Percentiles rank a stretch among this genome's conserved stretches.
Conservation (phyloP, 2,113 vertebrate species). For the Tupaia chinensis region DNA sequence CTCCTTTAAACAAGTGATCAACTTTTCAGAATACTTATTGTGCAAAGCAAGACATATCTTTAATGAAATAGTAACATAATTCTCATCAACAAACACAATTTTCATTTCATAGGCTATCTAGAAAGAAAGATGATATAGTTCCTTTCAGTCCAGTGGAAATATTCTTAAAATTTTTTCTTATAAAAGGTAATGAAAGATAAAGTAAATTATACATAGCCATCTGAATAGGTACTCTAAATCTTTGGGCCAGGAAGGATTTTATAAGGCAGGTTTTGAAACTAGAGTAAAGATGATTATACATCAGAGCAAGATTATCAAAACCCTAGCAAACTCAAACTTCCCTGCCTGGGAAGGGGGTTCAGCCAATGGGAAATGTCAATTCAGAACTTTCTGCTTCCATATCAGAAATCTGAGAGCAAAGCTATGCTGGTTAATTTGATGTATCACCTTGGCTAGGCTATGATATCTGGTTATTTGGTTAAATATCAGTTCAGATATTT, state of each 20-base stretch:
- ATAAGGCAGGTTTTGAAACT: not conserved
- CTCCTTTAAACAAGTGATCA: not conserved
- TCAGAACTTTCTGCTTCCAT: not conserved
- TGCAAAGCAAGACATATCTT: not conserved
- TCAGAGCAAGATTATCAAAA: not conserved
- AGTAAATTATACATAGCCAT: not conserved
- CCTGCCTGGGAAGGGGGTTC: not conserved
- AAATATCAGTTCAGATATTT: not conserved
- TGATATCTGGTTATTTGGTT: too few species aligned
- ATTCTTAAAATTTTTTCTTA: not conserved
- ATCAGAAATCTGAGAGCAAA: not conserved
- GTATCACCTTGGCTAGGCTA: not conserved
- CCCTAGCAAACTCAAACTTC: not conserved
- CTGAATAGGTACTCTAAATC: not conserved
- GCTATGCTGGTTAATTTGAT: not conserved
- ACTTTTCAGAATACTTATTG: not conserved
- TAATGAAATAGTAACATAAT: not conserved
- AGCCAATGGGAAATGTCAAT: not conserved
- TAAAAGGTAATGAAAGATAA: not conserved
- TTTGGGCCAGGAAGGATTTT: not conserved
- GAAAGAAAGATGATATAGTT: not conserved
- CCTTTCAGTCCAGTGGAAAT: too few species aligned
- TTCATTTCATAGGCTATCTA: not conserved
- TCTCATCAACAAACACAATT: not conserved
- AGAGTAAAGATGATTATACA: not conserved